Conservation (phyloP, 2,113 vertebrate species). For the Melanerpes formicivorus region DNA sequence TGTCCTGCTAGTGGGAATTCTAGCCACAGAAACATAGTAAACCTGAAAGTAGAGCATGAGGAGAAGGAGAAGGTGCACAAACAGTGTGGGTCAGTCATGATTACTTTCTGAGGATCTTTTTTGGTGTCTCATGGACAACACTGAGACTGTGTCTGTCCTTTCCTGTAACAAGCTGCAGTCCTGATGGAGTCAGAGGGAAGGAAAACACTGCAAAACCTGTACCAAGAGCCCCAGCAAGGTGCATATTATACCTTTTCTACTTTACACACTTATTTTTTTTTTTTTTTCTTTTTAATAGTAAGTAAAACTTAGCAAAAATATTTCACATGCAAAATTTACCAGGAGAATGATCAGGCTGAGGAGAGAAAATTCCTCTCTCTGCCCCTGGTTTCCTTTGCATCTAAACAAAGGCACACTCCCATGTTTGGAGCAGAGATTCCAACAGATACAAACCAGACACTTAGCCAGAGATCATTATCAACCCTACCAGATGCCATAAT, state of each 20-base stretch:
- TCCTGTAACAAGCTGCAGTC: neutral
- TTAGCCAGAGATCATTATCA: neutral
- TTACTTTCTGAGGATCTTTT: neutral
- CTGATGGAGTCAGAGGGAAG: neutral
- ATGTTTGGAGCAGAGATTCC: neutral
- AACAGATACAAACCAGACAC: neutral
- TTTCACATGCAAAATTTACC: neutral
- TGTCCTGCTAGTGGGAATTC: neutral
- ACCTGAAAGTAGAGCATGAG: neutral
- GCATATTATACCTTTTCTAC: neutral
- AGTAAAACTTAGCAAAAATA: neutral
- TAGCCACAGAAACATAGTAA: neutral
- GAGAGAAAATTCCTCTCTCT: neutral
- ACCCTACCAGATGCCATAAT: neutral
- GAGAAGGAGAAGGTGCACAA: neutral
- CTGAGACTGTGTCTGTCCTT: neutral
- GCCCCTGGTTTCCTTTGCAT: neutral
- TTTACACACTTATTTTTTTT: neutral
- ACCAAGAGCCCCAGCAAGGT: neutral
- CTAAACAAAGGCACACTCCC: neutral
- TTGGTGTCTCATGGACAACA: neutral
- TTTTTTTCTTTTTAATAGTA: neutral
- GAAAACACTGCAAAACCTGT: fast-evolving
- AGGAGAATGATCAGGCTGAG: fast-evolving
- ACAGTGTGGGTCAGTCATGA: fast-evolving